Evolutionary conservation across 2,113 vertebrate species (phyloP).

Genomic region (Salminus brasiliensis): DNA sequence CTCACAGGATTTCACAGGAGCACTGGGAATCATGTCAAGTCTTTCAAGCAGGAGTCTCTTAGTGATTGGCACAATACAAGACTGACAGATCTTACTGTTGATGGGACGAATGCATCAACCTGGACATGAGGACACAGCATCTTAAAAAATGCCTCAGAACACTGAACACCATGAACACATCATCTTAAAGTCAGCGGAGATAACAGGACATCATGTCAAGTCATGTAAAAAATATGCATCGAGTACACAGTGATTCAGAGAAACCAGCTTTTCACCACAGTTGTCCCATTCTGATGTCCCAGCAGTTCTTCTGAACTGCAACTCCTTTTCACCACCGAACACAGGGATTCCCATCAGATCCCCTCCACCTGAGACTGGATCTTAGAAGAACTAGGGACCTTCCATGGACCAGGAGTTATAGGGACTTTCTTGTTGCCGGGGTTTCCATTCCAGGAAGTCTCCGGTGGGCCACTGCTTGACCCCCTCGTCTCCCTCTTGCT

Average conservation of each 20-base stretch:
- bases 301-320: neutral
- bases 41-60: conserved; percentile 63
- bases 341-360: conserved; percentile 38
- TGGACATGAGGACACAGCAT: neutral
- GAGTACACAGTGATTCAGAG: conserved; percentile 52
- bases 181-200: neutral
- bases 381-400: conserved; percentile 84
- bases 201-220: neutral
- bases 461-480: conserved; percentile 67
- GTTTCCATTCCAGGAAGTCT: conserved; percentile 68
- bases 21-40: conserved; percentile 42
- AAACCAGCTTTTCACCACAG: neutral
- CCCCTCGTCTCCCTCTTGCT: conserved; percentile 64
- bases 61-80: conserved; percentile 69
- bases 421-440: conserved; percentile 76
- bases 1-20: conserved; percentile 62
- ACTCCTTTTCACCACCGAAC: neutral
- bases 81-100: conserved; percentile 34
- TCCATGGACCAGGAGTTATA: conserved; percentile 93
- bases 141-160: conserved; percentile 1
- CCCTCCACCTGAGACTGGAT: conserved; percentile 71
- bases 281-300: neutral
- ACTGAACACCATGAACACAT: neutral
- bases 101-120: conserved; percentile 29
- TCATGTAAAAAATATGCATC: conserved; percentile 10